Base-by-base conservation (phyloP, 2,797 vertebrate genomes). In the Holocentrus rufus region DNA sequence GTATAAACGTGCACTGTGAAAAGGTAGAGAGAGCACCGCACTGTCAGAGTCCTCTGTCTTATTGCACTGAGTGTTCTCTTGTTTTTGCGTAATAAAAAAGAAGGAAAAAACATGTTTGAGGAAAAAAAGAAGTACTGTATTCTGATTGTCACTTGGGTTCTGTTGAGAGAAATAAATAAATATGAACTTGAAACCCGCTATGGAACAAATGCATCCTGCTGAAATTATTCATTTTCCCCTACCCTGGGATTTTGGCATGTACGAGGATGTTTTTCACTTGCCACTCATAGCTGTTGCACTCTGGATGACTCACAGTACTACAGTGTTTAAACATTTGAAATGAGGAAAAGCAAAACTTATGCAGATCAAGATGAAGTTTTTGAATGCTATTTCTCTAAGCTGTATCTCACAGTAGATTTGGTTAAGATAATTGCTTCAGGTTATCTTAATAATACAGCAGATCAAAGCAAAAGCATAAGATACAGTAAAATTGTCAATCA, bases 1-100 rank as follows among this genome's bases (percentile, higher is more conserved):
- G 95, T 94, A 92, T 91, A 92, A 92, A 93, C 86, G 95, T 97
- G 96, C 96, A 97, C 97, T 99, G 97, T 98, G 97, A 96, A 92
- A 92, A 91, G 91, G 88, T 92, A 92, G 90, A 89, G 90, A 91
- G 91, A 90, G 92, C 96, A 97, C 96, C 95, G 94, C 95, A 94
- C 95, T 89, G 94, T 96, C 96, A 96, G 95, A 95, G 95, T 95
- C 97, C 91, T 96, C 95, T 95, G 96, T 96, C 94, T 95, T 95
- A 95, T 96, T 97, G 97, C 96, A 98, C 97, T 97, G 95, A 96
- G 96, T 96, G 93, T 94, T 93, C 91, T 93, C 85, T 88, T 91
- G 86, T 91, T 93, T 87, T 92, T 93, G 84, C 82, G 72, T 92
- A 87, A 83, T 83, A 86, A 89, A 87, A 87, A 54, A 42, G 53